A percentile compares a stretch with the other conserved stretches of the same genome.
Evolutionary conservation across 2,113 vertebrate species (phyloP).

Genomic region (Chelonoidis abingdonii): DNA sequence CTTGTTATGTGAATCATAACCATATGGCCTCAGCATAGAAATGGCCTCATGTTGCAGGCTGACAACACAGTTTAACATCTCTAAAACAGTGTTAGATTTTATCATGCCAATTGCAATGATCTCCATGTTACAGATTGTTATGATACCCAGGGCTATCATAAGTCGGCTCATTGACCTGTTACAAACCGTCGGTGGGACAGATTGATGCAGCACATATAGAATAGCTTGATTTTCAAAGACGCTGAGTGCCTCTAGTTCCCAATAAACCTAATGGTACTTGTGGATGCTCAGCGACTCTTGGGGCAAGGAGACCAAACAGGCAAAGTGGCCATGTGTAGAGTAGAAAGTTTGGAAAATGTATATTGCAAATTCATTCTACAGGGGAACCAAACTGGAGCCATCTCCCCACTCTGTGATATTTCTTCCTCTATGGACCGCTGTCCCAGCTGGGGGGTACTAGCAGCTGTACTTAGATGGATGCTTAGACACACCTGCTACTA

Average conservation of each 20-base stretch:
- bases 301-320: background rate
- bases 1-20: background rate
- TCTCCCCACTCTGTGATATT: background rate
- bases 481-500: background rate
- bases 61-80: background rate
- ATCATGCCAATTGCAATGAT: background rate
- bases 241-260: background rate
- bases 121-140: background rate
- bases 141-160: background rate
- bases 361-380: background rate
- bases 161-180: background rate
- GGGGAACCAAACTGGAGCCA: background rate
- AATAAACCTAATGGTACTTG: background rate
- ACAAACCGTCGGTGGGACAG: constrained; percentile 21
- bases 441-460: background rate
- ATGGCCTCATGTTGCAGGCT: rapidly evolving
- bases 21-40: constrained; percentile 11
- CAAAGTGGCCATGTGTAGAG: background rate
- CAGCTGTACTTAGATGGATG: background rate
- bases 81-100: background rate
- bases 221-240: background rate
- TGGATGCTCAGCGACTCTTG: background rate
- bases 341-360: background rate
- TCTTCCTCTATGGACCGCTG: background rate
- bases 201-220: background rate